These are phyloP conservation scores for Oikopleura dioica DNA, from an alignment of 23 tunicate genomes.

Conservation along the genomic window DNA sequence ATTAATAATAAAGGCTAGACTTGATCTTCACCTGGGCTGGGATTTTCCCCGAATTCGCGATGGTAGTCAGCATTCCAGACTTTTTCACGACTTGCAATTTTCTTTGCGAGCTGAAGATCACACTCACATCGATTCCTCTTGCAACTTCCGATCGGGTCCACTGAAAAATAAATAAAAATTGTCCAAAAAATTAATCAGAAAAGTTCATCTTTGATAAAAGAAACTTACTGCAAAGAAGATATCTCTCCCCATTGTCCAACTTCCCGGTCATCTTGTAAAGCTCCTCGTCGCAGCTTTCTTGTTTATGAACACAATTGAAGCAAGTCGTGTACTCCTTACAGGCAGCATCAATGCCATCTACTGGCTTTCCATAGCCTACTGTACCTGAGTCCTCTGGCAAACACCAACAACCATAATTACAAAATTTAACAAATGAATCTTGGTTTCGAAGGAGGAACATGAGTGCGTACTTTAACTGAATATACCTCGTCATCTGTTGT, in stretches of 20 bases:
- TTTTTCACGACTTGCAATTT: neutral
- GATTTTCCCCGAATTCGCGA: neutral
- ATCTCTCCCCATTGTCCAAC: neutral
- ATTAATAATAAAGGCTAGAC: too few relatives aligned
- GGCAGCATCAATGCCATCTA: neutral
- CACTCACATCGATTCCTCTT: neutral
- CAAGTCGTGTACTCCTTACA: neutral
- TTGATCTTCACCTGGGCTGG: too few relatives aligned
- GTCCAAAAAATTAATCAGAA: neutral
- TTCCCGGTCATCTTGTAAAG: slow-evolving; percentile 1
- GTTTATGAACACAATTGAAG: neutral
- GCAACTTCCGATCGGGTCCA: neutral
- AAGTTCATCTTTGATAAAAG: neutral
- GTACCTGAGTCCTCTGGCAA: neutral
- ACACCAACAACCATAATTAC: slow-evolving; percentile 13
- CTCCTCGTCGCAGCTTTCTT: too few relatives aligned
- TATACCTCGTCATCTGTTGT: neutral
- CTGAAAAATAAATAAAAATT: neutral
- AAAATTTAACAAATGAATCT: neutral
- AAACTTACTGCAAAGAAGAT: neutral
- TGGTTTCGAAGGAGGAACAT: neutral
- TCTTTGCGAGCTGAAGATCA: neutral
- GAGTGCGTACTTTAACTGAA: slow-evolving; percentile 1
- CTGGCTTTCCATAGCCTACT: slow-evolving; percentile 6
- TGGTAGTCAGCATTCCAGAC: neutral